A percentile compares a stretch with the other conserved stretches of the same genome.
These are phyloP conservation scores for Spinus olivaceus DNA, from an alignment of 2,797 vertebrate species.

Conservation along the genomic window DNA sequence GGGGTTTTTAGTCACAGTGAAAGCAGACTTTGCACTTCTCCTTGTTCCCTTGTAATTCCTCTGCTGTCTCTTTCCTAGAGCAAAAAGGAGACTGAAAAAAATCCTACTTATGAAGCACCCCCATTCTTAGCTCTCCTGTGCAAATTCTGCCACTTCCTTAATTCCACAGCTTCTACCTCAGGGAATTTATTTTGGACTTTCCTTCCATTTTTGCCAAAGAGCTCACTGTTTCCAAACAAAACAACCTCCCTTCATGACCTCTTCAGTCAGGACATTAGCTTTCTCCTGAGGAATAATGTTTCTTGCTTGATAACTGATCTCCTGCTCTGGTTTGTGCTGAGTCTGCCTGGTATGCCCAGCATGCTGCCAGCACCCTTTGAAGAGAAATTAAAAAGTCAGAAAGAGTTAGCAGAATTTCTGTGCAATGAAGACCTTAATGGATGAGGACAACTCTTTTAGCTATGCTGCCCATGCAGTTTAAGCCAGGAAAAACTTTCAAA, in stretches of 20 bases:
- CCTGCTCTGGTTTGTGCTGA: neutral
- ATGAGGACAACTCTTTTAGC: neutral
- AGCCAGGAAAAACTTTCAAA: conserved; percentile 15
- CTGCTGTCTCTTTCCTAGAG: neutral
- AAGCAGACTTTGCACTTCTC: neutral
- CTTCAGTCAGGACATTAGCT: conserved; percentile 39
- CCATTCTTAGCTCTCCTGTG: neutral
- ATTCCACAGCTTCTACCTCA: conserved; percentile 39
- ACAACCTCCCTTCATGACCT: conserved; percentile 42
- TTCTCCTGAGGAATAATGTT: conserved; percentile 25
- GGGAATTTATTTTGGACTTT: conserved; percentile 57
- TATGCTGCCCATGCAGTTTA: neutral
- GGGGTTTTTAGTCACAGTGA: neutral
- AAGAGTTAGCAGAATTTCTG: neutral
- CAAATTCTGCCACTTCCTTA: conserved; percentile 22
- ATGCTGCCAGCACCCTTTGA: neutral
- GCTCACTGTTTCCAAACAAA: conserved; percentile 40
- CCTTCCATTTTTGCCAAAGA: neutral
- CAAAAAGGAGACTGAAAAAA: neutral
- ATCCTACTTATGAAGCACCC: neutral
- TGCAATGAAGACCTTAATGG: neutral
- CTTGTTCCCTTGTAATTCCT: neutral
- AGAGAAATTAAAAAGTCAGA: conserved; percentile 1
- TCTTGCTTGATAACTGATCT: conserved; percentile 11
- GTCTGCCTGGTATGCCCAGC: neutral